Conservation (phyloP, 2,797 vertebrate species). For the Cyprinodon diabolis region DNA sequence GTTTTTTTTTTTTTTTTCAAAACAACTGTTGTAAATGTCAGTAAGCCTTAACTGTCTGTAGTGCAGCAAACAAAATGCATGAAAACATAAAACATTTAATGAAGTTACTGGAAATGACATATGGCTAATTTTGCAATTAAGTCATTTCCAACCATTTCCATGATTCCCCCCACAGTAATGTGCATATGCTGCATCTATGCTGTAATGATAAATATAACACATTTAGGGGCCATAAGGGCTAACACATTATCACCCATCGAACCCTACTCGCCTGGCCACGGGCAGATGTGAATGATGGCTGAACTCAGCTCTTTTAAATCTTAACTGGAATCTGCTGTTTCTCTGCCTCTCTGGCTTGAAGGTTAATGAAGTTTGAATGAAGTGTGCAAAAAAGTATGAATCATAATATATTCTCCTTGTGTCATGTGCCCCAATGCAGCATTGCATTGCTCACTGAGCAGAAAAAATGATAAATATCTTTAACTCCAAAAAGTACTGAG, state of each 20-base stretch:
- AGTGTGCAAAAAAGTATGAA: slow-evolving; percentile 36
- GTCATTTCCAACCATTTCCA: not conserved
- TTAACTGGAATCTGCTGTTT: slow-evolving; percentile 35
- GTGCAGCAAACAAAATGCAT: not conserved
- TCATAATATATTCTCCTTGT: slow-evolving; percentile 26
- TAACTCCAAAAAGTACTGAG: too few species aligned
- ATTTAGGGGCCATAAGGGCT: slow-evolving; percentile 32
- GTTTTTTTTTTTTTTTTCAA: not conserved
- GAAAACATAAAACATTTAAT: not conserved
- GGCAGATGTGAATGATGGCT: slow-evolving; percentile 52
- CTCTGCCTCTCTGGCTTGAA: slow-evolving; percentile 38
- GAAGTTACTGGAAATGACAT: not conserved
- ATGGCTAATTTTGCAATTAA: not conserved
- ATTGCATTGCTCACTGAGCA: too few species aligned
- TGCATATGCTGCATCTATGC: slow-evolving; percentile 14
- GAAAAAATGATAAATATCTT: too few species aligned
- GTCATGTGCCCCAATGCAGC: slow-evolving; percentile 17
- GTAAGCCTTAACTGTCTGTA: not conserved
- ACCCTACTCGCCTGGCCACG: slow-evolving; percentile 5
- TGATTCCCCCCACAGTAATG: slow-evolving; percentile 1
- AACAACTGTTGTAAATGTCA: not conserved
- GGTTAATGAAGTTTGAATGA: slow-evolving; percentile 61
- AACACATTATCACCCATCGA: slow-evolving; percentile 28
- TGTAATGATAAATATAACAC: slow-evolving; percentile 49
- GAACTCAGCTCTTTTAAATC: slow-evolving; percentile 47